These are phyloP conservation scores for Notolepis coatsorum DNA, from an alignment of 2,797 vertebrate species.

Conservation along the genomic window DNA sequence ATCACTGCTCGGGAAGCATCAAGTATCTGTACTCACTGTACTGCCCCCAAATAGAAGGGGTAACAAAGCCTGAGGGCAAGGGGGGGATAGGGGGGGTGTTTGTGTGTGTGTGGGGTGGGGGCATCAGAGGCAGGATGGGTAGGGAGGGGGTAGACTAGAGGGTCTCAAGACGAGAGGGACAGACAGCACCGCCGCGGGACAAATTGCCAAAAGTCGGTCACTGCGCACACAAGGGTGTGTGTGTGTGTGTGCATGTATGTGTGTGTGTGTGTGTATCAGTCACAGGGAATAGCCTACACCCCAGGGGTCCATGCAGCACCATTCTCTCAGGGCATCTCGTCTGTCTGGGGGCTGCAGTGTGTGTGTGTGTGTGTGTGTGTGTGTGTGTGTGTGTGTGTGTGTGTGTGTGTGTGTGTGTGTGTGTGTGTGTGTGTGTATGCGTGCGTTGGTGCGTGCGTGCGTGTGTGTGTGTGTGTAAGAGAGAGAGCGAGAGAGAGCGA, in stretches of 20 bases:
- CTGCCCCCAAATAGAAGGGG: slow-evolving; percentile 41
- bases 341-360: slow-evolving; percentile 29
- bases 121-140: slow-evolving; percentile 39
- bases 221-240: slow-evolving; percentile 48
- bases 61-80: slow-evolving; percentile 46
- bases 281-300: slow-evolving; percentile 43
- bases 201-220: slow-evolving; percentile 80
- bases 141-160: background rate
- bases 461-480: slow-evolving; percentile 32
- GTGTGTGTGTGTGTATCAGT: slow-evolving; percentile 8
- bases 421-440: slow-evolving; percentile 19
- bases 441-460: slow-evolving; percentile 9
- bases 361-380: slow-evolving; percentile 3
- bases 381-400: slow-evolving; percentile 46
- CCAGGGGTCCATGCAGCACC: slow-evolving; percentile 52
- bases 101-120: slow-evolving; percentile 52
- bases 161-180: slow-evolving; percentile 64
- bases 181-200: slow-evolving; percentile 71
- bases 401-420: slow-evolving; percentile 20
- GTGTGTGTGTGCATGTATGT: slow-evolving; percentile 25
- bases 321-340: slow-evolving; percentile 64
- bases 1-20: slow-evolving; percentile 54
- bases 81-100: slow-evolving; percentile 7
- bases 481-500: too few relatives aligned
- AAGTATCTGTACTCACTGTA: slow-evolving; percentile 33